Evolutionary conservation across 2,113 vertebrate species (phyloP).

Genomic region (Hirundichthys speculiger): DNA sequence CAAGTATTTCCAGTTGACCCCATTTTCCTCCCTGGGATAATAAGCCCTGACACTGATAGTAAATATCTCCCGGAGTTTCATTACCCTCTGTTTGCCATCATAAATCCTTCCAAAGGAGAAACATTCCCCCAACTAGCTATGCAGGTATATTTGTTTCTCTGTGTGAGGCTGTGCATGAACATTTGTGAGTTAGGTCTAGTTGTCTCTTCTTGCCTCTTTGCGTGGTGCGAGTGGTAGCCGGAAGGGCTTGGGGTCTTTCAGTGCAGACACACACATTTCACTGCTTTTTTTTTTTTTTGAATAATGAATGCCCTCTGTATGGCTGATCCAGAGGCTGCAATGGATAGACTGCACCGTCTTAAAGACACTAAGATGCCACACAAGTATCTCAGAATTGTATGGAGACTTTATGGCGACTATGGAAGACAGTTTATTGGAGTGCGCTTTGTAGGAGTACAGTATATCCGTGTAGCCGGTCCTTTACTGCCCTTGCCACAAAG

Average conservation of each 20-base stretch:
- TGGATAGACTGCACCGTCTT: constrained; percentile 38
- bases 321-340: constrained; percentile 32
- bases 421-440: constrained; percentile 65
- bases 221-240: constrained; percentile 16
- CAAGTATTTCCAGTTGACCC: constrained; percentile 69
- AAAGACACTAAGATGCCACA: constrained; percentile 48
- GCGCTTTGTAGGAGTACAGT: constrained; percentile 54
- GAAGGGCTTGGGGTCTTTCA: constrained; percentile 16
- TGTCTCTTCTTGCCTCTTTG: constrained; percentile 21
- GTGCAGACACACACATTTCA: constrained; percentile 18
- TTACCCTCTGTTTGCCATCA: constrained; percentile 72
- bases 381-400: constrained; percentile 47
- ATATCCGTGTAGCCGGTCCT: constrained; percentile 62
- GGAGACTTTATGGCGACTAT: constrained; percentile 56
- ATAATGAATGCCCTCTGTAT: constrained; percentile 27
- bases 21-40: constrained; percentile 66
- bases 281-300: constrained; percentile 40
- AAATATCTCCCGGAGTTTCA: constrained; percentile 73
- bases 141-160: constrained; percentile 56
- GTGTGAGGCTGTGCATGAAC: constrained; percentile 6
- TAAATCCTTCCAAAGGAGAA: constrained; percentile 70
- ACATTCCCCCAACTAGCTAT: constrained; percentile 61
- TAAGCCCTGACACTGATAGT: constrained; percentile 66
- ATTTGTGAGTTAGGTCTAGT: constrained; percentile 27
- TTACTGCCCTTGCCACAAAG: constrained; percentile 78